phyloP scores from a whole-genome alignment of 2,797 vertebrate species.

The Erethizon dorsatum region DNA sequence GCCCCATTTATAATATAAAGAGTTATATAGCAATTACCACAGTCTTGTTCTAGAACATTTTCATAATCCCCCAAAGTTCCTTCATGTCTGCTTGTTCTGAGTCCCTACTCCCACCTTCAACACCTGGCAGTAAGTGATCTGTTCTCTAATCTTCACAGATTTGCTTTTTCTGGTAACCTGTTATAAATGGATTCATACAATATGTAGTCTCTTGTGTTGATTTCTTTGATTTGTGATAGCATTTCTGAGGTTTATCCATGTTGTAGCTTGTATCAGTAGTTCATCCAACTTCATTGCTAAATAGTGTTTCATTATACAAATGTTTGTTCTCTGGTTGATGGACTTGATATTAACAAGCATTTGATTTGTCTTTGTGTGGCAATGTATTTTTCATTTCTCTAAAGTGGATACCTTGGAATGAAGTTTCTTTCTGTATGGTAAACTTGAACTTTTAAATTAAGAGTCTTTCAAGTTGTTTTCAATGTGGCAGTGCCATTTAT shows the following conservation, averaged over 20 bases:
- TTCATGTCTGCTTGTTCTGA: neutral
- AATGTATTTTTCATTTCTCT: constrained; percentile 19
- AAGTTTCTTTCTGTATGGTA: neutral
- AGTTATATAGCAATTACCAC: neutral
- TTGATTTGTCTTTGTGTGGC: neutral
- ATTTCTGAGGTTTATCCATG: neutral
- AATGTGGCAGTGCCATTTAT: neutral
- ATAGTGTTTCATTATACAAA: neutral
- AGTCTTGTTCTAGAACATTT: neutral
- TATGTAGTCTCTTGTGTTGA: neutral
- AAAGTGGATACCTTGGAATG: neutral
- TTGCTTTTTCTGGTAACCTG: neutral
- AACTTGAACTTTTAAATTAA: constrained; percentile 4
- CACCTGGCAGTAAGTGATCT: neutral
- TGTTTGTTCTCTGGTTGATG: constrained; percentile 29
- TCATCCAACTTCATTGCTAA: constrained; percentile 10
- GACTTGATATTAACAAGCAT: neutral
- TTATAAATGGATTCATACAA: neutral
- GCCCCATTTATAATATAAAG: neutral
- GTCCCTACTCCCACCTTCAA: neutral
- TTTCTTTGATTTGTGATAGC: neutral
- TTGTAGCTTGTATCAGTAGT: neutral
- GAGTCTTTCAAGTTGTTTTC: neutral
- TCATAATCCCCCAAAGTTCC: neutral
- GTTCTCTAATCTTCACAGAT: neutral